These are phyloP conservation scores for Hippasteria phrygiana DNA, from an alignment of 53 echinoderm and acorn worm species.

Conservation along the genomic window DNA sequence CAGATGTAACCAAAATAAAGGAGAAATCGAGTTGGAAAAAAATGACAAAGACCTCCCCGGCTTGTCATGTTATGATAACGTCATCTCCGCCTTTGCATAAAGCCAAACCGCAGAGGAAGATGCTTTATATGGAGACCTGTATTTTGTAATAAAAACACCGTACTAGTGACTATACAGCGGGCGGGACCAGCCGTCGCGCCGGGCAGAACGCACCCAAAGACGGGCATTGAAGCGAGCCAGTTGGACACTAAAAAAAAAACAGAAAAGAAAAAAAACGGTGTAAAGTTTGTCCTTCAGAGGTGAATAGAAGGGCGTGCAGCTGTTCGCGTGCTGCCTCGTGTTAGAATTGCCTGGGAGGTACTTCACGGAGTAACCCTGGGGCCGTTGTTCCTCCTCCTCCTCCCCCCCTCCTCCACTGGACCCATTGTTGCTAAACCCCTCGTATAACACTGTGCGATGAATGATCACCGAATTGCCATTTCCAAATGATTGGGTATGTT, in stretches of 20 bases:
- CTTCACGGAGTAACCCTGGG: background rate
- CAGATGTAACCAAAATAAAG: background rate
- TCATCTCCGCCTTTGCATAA: background rate
- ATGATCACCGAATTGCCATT: slow-evolving; percentile 45
- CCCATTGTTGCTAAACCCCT: slow-evolving; percentile 33
- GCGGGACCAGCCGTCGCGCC: background rate
- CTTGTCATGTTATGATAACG: background rate
- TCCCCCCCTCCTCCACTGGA: background rate
- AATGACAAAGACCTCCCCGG: background rate
- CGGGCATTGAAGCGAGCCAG: slow-evolving; percentile 6
- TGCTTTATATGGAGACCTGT: background rate
- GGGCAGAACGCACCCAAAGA: background rate
- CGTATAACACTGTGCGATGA: slow-evolving; percentile 46
- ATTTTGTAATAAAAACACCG: background rate
- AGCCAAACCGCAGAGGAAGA: background rate
- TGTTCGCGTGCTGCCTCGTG: slow-evolving; percentile 58
- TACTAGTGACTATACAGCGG: background rate
- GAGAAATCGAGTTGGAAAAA: too few relatives aligned
- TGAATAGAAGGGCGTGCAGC: slow-evolving; percentile 11
- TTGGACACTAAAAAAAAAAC: background rate
- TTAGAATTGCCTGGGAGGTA: background rate
- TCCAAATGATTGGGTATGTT: slow-evolving; percentile 61
- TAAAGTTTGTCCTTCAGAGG: slow-evolving; percentile 10
- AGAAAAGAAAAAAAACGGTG: background rate
- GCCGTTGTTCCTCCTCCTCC: background rate